Evolutionary conservation across 2,113 vertebrate species (phyloP), one percentile per base, ranked within the genome.

Genomic region (Cyprinodon tularosa): DNA sequence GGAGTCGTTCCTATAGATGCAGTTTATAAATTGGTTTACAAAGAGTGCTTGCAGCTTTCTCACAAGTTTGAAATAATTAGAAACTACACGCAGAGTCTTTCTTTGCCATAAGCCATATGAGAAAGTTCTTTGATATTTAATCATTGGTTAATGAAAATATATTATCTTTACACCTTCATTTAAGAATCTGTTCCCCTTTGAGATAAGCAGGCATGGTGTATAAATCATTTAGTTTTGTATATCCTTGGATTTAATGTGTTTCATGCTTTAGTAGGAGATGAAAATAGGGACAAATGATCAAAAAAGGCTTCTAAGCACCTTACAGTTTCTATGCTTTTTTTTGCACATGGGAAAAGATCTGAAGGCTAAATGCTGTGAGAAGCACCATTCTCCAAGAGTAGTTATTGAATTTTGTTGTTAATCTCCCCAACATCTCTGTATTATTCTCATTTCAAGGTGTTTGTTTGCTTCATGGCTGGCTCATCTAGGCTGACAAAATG

Each of bases 401-500:
- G 68, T 74, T 74, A 82, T 77, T 67, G 13, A 84, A 74, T 79
- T 85, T 75, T 81, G 11, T 39, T 75, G 65, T 78, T 78, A 22
- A 76, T 44, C 42, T 80, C 84, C 81, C 77, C 65, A 82, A 81
- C 57, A 78, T 62, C 47, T 79, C 72, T 82, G 42, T 74, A 36
- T 69, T 77, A 67, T 77, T 72, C 37, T 79, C 15, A 45, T 75
- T 86, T 88, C 74, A 85, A 84, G 84, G 85, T 83, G 74, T 83
- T 71, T 69, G 50, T 63, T 50, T 74, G 76, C 60, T 86, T 69
- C 63, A 84, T 82, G 71, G 37, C 29, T 48, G 63, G 15, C 66
- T 80, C 65, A 66, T 64, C 39, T 66, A 47, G 48, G 48, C 10
- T 70, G 63, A 71, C 72, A 69, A 83, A 78, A 71, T 71, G 53